phyloP scores from a whole-genome alignment of 2,888 invertebrate genomes.

The Gastrophysa polygoni region DNA sequence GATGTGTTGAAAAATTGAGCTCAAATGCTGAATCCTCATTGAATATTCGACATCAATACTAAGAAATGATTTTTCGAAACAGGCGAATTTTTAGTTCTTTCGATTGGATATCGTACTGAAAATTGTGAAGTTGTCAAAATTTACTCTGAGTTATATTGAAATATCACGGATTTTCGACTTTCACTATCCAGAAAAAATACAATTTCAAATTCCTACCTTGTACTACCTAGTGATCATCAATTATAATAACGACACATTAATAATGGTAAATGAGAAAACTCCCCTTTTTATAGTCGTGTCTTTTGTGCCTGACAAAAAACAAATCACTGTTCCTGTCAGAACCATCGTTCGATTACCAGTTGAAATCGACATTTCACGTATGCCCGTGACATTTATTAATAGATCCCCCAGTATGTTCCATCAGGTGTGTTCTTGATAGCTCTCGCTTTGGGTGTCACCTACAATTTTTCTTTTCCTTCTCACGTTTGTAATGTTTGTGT shows the following conservation, averaged over 20 bases:
- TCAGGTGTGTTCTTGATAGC: constrained; percentile 42
- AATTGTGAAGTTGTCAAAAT: too few relatives aligned
- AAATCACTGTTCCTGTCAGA: constrained; percentile 26
- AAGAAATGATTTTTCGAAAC: too few relatives aligned
- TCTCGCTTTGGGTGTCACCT: constrained; percentile 30
- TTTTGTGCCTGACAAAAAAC: constrained; percentile 13
- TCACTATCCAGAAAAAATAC: too few relatives aligned
- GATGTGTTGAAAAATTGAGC: neutral
- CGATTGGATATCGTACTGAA: too few relatives aligned
- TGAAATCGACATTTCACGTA: constrained; percentile 35
- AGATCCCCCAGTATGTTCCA: constrained; percentile 38
- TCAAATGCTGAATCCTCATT: too few relatives aligned
- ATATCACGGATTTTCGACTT: too few relatives aligned
- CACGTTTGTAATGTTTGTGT: constrained; percentile 23
- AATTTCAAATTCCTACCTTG: too few relatives aligned
- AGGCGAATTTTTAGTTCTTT: too few relatives aligned
- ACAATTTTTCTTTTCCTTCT: constrained; percentile 37
- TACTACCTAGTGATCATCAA: too few relatives aligned
- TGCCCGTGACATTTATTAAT: constrained; percentile 42
- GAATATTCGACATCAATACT: too few relatives aligned
- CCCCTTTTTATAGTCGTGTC: constrained; percentile 9
- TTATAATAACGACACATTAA: too few relatives aligned
- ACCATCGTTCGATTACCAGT: constrained; percentile 30
- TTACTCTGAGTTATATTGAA: too few relatives aligned
- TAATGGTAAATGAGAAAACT: neutral